Conservation (phyloP, 2,113 vertebrate genomes). For the Epinephelus cyanopodus region DNA sequence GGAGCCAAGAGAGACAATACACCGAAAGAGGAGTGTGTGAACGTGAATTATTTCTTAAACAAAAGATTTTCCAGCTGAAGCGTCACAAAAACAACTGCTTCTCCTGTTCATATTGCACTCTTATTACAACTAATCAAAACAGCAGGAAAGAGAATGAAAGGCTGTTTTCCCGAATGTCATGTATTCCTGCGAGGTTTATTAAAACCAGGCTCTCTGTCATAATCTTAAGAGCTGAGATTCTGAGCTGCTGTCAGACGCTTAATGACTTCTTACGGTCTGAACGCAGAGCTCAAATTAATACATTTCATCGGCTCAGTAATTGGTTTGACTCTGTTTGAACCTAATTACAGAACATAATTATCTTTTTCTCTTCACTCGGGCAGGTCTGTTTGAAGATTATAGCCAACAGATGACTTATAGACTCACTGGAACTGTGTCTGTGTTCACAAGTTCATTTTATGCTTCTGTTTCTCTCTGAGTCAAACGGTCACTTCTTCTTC, state of each 20-base stretch:
- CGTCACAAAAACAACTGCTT: not conserved
- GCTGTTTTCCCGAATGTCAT: not conserved
- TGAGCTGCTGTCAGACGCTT: conserved; percentile 48
- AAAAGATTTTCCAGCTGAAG: not conserved
- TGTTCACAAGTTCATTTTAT: not conserved
- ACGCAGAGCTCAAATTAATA: conserved; percentile 44
- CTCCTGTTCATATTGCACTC: not conserved
- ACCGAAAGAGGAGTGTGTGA: no score
- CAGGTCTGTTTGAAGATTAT: conserved; percentile 38
- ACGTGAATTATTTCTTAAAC: not conserved
- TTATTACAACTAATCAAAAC: not conserved
- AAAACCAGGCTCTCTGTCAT: conserved; percentile 11
- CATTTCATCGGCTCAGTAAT: conserved; percentile 59
- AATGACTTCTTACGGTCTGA: conserved; percentile 40
- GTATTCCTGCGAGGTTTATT: conserved; percentile 13
- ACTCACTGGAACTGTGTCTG: not conserved
- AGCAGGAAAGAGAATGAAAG: not conserved
- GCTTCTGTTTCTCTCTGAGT: no score
- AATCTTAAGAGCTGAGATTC: conserved; percentile 10
- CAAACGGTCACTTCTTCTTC: no score
- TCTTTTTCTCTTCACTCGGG: conserved; percentile 35
- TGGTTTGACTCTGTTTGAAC: conserved; percentile 74
- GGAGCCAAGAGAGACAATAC: no score
- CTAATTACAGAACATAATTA: conserved; percentile 63
- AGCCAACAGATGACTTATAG: not conserved